Percentiles rank a stretch among this genome's conserved stretches.
Conservation (phyloP, 2,888 invertebrate species). For the Drosophila incognita region DNA sequence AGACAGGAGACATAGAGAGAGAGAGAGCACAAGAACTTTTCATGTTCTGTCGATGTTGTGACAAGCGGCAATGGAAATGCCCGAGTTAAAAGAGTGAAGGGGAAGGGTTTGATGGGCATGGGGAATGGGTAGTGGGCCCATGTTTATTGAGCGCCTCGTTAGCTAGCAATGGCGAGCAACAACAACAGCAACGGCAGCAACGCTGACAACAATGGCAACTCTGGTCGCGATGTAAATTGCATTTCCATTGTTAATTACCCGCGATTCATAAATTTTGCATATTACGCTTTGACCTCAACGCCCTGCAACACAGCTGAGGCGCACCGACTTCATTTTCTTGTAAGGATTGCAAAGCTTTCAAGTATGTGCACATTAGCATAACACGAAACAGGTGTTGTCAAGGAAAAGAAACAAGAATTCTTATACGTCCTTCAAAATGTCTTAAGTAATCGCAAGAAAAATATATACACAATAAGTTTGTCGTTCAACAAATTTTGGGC, state of each 20-base stretch:
- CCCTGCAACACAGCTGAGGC: background rate
- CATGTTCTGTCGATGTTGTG: constrained; percentile 74
- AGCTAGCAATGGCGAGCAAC: constrained; percentile 39
- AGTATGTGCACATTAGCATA: background rate
- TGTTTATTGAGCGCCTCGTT: constrained; percentile 72
- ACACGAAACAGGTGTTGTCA: background rate
- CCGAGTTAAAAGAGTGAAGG: background rate
- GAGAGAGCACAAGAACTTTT: constrained; percentile 44
- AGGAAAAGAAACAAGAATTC: background rate
- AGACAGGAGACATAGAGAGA: background rate
- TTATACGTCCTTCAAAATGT: background rate
- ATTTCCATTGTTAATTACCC: constrained; percentile 81
- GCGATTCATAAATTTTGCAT: constrained; percentile 72
- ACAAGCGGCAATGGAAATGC: constrained; percentile 47
- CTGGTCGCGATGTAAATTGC: constrained; percentile 73
- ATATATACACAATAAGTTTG: background rate
- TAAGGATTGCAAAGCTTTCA: constrained; percentile 3
- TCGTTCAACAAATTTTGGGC: background rate
- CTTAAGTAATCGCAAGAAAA: background rate
- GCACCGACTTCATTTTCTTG: background rate
- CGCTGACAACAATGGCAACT: constrained; percentile 51
- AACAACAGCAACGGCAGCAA: constrained; percentile 17
- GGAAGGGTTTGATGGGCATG: background rate
- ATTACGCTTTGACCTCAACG: constrained; percentile 49
- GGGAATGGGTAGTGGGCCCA: background rate